Percentiles rank a stretch among this genome's conserved stretches.
These are phyloP conservation scores for Bradynema listronoti DNA, from an alignment of 1,140 invertebrate genomes.

Conservation along the genomic window DNA sequence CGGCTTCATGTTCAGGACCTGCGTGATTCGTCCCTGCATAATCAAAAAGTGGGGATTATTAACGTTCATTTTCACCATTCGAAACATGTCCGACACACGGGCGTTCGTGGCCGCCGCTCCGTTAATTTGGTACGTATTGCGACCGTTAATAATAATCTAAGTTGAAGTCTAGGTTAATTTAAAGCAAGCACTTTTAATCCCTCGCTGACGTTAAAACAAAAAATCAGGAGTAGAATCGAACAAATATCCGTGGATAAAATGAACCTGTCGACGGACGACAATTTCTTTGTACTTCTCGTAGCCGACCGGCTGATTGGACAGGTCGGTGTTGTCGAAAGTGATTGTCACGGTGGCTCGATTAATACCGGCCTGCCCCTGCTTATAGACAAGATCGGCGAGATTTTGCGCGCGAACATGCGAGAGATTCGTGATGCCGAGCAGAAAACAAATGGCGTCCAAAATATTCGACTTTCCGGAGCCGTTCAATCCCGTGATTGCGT, in stretches of 20 bases:
- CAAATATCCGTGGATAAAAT: slow-evolving; percentile 11
- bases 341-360: slow-evolving; percentile 92
- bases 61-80: slow-evolving; percentile 90
- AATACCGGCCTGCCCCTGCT: slow-evolving; percentile 89
- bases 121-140: slow-evolving; percentile 89
- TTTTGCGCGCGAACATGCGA: slow-evolving; percentile 50
- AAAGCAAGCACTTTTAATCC: too few relatives aligned
- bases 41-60: slow-evolving; percentile 98
- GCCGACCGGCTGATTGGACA: slow-evolving; percentile 73
- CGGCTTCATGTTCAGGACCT: slow-evolving; percentile 98
- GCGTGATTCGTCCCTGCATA: slow-evolving; percentile 98
- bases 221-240: too few relatives aligned
- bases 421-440: slow-evolving; percentile 89
- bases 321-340: slow-evolving; percentile 83
- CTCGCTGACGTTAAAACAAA: too few relatives aligned
- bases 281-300: slow-evolving; percentile 89
- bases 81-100: slow-evolving; percentile 84
- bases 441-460: slow-evolving; percentile 93
- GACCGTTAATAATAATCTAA: slow-evolving; percentile 65
- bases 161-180: too few relatives aligned
- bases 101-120: slow-evolving; percentile 81
- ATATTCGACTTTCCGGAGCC: slow-evolving; percentile 98
- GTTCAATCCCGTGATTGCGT: slow-evolving; percentile 95
- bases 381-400: slow-evolving; percentile 78
- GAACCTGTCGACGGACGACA: slow-evolving; percentile 78